Base-by-base conservation (phyloP, 2,888 invertebrate species). In the Vesta saturnalis region DNA sequence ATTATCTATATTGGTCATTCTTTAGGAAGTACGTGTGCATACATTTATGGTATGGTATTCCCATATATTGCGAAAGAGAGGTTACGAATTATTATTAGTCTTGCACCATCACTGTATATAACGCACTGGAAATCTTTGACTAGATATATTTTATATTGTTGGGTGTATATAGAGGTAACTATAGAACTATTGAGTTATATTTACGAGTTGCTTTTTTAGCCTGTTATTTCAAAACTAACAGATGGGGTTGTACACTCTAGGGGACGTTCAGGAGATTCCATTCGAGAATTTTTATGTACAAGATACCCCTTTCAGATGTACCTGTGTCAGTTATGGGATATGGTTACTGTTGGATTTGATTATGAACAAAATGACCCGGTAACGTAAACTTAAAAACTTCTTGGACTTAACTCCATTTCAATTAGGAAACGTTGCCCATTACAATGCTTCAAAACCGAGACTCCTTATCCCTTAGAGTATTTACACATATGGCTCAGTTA, bases 1-100 rank as follows among this genome's bases (percentile, higher is more conserved):
- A 78, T 79, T 10, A 79, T 88, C 71, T 89, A 86, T 82, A 77
- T 89, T 16, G 89, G 89, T 1, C 88, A 89, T 79, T 89, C 89
- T 0, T 85, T 90, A 84, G 90, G 89, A 0, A 85, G 86, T 3
- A 86, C 87, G 22, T 85, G 84, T 4, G 87, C 86, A 73, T 86
- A 89, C 80, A 86, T 87, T 67, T 88, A 87, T 84, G 82, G 87
- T 76, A 83, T 87, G 0, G 83, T 85, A 70, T 82, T 82, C 64
- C 89, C 89, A 0, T 86, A 89, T 72, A 86, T 87, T 74, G 88
- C 89, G 39, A 74, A 74, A 23, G 81, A 84, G 2, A 87, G 86
- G 67, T 73, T 89, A 4, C 80, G 86, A 12, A 80, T 87, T 0
- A 87, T 86, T 76, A 80, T 89, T 0, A 86, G 83, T 0, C 76